Evolutionary conservation across 2,888 invertebrate genomes (phyloP).

Genomic region (Tricholauxania praeusta): DNA sequence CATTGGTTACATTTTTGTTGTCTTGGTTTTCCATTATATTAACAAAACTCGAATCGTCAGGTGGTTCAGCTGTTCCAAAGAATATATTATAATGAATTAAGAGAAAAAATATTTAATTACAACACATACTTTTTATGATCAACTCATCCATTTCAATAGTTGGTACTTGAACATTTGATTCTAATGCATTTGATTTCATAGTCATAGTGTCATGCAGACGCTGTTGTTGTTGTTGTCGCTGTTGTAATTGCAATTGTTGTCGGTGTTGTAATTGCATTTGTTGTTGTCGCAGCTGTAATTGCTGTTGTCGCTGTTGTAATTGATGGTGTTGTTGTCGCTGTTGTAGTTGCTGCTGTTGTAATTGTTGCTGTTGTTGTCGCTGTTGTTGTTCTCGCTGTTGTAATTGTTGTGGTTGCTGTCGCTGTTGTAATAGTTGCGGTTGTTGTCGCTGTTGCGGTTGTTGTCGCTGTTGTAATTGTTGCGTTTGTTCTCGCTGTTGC

Average conservation of each 20-base stretch:
- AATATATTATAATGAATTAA: not conserved
- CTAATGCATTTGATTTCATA: slow-evolving; percentile 59
- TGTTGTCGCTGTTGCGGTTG: too few species aligned
- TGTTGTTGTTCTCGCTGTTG: not conserved
- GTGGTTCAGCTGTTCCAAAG: slow-evolving; percentile 51
- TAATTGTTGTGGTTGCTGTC: slow-evolving; percentile 21
- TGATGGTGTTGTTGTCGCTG: slow-evolving; percentile 30
- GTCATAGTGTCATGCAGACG: slow-evolving; percentile 46
- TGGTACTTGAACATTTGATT: slow-evolving; percentile 49
- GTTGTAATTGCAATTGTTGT: slow-evolving; percentile 44
- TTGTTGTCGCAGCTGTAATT: slow-evolving; percentile 30
- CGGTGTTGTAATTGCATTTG: slow-evolving; percentile 45
- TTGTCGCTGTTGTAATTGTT: too few species aligned
- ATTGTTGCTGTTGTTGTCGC: not conserved
- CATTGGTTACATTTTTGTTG: not conserved
- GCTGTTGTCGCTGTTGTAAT: slow-evolving; percentile 34
- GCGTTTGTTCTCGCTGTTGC: not conserved
- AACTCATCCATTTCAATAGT: slow-evolving; percentile 52
- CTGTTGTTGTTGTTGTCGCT: slow-evolving; percentile 52
- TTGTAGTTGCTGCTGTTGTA: slow-evolving; percentile 23
- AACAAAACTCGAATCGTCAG: slow-evolving; percentile 54
- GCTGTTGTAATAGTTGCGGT: slow-evolving; percentile 34
- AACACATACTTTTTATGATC: slow-evolving; percentile 50
- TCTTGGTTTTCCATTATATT: slow-evolving; percentile 54
- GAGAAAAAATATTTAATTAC: not conserved